phyloP scores from a whole-genome alignment of 2,797 vertebrate genomes.

The Enteromius unitaeniatus region DNA sequence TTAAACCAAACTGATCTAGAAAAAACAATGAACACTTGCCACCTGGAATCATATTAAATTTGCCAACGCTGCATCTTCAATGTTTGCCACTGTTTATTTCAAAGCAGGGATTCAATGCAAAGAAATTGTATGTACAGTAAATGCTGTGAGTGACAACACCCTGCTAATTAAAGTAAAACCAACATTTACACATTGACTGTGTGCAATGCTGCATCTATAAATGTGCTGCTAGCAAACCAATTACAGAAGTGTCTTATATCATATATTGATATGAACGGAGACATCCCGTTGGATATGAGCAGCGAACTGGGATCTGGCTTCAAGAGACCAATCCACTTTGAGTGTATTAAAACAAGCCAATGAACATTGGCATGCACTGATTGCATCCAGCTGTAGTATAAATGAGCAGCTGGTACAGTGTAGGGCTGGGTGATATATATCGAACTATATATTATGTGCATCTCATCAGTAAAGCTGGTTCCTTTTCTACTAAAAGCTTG shows the following conservation, averaged over 20 bases:
- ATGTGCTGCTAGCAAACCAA: not conserved
- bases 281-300: no score
- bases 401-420: no score
- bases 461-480: no score
- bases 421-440: no score
- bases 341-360: no score
- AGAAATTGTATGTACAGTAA: not conserved
- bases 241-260: constrained; percentile 2
- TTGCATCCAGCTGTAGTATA: no score
- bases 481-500: no score
- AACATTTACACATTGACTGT: not conserved
- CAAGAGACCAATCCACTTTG: no score
- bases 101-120: constrained; percentile 8
- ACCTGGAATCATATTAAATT: not conserved
- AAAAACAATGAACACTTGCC: constrained; percentile 14
- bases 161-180: constrained; percentile 7
- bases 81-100: not conserved
- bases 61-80: not conserved
- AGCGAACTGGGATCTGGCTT: no score
- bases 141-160: not conserved
- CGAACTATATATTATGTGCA: no score
- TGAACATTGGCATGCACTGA: no score
- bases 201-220: not conserved
- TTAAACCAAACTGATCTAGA: constrained; percentile 11
- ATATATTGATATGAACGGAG: not conserved